Percentiles rank a stretch among this genome's conserved stretches.
Evolutionary conservation across 2,888 invertebrate genomes (phyloP).

Genomic region (Pardosa pseudoannulata): DNA sequence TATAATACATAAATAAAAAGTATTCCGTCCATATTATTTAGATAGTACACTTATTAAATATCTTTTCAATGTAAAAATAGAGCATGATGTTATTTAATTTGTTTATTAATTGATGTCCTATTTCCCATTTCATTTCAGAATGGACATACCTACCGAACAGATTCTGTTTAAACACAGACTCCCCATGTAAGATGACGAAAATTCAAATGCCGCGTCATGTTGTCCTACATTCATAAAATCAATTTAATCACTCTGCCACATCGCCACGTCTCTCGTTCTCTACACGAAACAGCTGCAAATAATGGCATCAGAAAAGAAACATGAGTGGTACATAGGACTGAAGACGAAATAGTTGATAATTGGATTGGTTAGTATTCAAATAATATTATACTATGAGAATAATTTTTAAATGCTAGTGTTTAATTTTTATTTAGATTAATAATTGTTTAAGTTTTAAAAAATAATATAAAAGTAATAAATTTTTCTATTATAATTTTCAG

Average conservation of each 20-base stretch:
- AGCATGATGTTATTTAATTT: no score
- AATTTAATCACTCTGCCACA: slow-evolving; percentile 46
- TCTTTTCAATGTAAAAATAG: no score
- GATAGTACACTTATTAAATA: no score
- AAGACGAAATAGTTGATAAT: background rate
- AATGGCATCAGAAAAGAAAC: background rate
- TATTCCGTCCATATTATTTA: no score
- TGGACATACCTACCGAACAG: slow-evolving; percentile 37
- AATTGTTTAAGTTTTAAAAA: no score
- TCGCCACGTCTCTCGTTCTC: slow-evolving; percentile 57
- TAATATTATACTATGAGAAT: no score
- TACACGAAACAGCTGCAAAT: slow-evolving; percentile 38
- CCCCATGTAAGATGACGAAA: slow-evolving; percentile 21
- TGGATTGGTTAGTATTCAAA: background rate
- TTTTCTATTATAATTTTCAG: no score
- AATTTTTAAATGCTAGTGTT: no score
- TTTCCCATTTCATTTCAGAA: slow-evolving; percentile 18
- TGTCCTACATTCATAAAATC: slow-evolving; percentile 61
- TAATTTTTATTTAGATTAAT: no score
- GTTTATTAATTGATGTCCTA: no score
- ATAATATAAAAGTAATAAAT: no score
- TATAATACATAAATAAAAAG: no score
- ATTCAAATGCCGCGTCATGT: slow-evolving; percentile 41
- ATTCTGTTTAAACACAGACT: slow-evolving; percentile 44
- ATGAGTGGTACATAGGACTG: background rate